These are phyloP conservation scores for Stenodema calcarata DNA, from an alignment of 2,888 invertebrate genomes.

Conservation along the genomic window DNA sequence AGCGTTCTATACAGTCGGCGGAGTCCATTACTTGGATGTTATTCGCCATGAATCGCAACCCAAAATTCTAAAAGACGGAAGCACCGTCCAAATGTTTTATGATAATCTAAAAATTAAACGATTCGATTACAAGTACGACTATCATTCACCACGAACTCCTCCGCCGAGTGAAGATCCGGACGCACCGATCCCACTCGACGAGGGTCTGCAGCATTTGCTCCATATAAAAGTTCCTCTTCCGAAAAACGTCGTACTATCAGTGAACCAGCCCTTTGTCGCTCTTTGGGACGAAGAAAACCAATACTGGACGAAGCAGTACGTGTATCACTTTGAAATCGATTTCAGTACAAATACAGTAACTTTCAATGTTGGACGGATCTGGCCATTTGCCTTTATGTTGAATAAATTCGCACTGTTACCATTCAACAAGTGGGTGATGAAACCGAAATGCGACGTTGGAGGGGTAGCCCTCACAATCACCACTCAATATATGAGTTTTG, in stretches of 20 bases:
- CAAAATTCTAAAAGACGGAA: conserved; percentile 53
- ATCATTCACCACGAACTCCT: conserved; percentile 48
- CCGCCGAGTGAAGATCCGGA: background rate
- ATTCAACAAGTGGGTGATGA: conserved; percentile 11
- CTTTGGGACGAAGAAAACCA: conserved; percentile 70
- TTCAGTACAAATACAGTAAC: conserved; percentile 74
- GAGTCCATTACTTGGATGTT: conserved; percentile 76
- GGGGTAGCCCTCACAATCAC: background rate
- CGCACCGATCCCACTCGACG: background rate
- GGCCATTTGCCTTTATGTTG: conserved; percentile 26
- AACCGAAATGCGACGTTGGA: background rate
- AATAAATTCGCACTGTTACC: background rate
- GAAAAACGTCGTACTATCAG: background rate
- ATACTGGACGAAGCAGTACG: conserved; percentile 74
- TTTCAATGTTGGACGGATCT: conserved; percentile 5
- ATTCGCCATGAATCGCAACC: conserved; percentile 80
- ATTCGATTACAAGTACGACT: conserved; percentile 41
- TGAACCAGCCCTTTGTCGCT: conserved; percentile 66
- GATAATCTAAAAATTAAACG: conserved; percentile 12
- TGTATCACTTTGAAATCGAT: conserved; percentile 81
- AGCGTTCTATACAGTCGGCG: conserved; percentile 77
- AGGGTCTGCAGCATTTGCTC: conserved; percentile 11
- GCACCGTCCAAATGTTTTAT: conserved; percentile 32
- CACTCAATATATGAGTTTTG: background rate
- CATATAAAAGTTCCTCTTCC: conserved; percentile 20